These are phyloP conservation scores for Dasypogon diadema DNA, from an alignment of 2,888 invertebrate species.

Conservation along the genomic window DNA sequence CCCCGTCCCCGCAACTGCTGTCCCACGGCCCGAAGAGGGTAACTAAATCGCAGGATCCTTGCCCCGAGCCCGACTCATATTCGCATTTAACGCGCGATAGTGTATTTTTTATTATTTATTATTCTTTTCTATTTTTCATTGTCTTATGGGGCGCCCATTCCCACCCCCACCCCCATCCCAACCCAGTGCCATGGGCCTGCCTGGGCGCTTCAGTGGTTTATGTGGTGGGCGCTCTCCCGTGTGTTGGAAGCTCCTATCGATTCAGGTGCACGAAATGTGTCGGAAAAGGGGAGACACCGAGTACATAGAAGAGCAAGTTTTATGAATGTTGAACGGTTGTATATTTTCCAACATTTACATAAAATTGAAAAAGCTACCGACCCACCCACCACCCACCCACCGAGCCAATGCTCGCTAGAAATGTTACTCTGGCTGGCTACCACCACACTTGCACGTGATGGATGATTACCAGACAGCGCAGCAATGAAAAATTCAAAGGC, in stretches of 20 bases:
- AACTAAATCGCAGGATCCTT: conserved; percentile 18
- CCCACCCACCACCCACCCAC: conserved; percentile 33
- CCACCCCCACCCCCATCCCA: background rate
- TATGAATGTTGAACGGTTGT: conserved; percentile 51
- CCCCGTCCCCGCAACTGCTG: conserved; percentile 9
- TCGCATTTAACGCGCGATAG: background rate
- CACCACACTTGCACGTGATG: conserved; percentile 27
- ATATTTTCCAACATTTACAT: conserved; percentile 51
- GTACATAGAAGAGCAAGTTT: conserved; percentile 54
- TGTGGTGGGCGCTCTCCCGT: background rate
- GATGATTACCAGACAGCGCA: conserved; percentile 40
- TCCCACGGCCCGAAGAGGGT: conserved; percentile 33
- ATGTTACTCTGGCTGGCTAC: conserved; percentile 8
- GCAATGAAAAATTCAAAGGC: conserved; percentile 48
- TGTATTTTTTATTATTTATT: conserved; percentile 45
- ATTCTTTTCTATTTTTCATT: conserved; percentile 44
- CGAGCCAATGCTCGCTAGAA: conserved; percentile 34
- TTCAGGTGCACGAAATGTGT: conserved; percentile 47
- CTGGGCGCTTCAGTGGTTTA: conserved; percentile 23
- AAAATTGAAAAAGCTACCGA: conserved; percentile 46
- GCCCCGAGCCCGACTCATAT: background rate
- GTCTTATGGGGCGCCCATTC: conserved; percentile 19
- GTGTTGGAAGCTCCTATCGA: background rate
- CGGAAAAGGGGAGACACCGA: conserved; percentile 51
- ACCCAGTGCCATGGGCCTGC: background rate